Conservation (phyloP, 2,113 vertebrate genomes). For the Corythaixoides concolor region DNA sequence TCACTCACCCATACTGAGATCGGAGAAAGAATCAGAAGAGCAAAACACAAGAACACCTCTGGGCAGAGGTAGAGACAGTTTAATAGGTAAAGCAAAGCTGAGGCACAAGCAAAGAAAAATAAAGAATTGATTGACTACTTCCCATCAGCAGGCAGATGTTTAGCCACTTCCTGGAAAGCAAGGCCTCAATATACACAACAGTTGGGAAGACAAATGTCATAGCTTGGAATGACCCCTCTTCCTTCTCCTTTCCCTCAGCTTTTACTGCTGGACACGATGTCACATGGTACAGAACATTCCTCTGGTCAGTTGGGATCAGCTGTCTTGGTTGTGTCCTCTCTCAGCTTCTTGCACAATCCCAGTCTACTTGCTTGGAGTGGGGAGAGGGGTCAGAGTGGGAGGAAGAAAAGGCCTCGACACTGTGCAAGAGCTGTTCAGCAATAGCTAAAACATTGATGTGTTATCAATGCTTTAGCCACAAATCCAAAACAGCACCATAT, state of each 20-base stretch:
- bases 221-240: too few species aligned
- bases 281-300: background rate
- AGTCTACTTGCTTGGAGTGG: fast-evolving
- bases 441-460: background rate
- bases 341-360: background rate
- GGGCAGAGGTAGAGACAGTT: background rate
- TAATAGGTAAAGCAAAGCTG: background rate
- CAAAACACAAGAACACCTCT: background rate
- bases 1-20: background rate
- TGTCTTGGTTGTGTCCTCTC: background rate
- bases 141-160: too few species aligned
- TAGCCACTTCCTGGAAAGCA: too few species aligned
- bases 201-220: too few species aligned
- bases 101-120: background rate
- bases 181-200: too few species aligned
- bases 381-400: background rate
- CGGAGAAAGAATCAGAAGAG: background rate
- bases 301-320: background rate
- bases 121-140: background rate
- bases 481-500: background rate
- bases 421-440: background rate
- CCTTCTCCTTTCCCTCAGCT: too few species aligned
- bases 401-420: background rate
- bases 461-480: background rate
- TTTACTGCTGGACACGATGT: background rate